Evolutionary conservation across 2,797 vertebrate species (phyloP).

Genomic region (Anguilla megastoma): DNA sequence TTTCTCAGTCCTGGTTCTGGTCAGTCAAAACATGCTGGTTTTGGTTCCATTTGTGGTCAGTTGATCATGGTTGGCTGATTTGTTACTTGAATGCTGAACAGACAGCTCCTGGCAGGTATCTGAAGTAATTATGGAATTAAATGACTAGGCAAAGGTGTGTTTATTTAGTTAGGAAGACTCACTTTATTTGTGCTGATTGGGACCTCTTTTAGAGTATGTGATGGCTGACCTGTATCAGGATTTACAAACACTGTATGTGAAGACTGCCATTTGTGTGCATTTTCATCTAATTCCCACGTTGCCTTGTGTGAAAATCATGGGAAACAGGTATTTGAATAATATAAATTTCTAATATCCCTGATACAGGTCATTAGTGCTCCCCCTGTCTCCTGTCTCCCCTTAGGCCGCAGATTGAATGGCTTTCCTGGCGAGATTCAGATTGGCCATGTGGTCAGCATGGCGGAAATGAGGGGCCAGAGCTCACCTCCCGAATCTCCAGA

Average conservation of each 20-base stretch:
- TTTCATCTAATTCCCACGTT: background rate
- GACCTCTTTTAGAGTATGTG: background rate
- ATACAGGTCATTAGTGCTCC: background rate
- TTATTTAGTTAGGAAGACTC: background rate
- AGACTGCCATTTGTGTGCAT: background rate
- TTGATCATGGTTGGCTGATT: background rate
- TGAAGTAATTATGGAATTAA: background rate
- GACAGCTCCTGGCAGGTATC: background rate
- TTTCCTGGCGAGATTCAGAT: conserved; percentile 14
- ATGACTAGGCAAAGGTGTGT: conserved; percentile 6
- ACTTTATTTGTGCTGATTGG: background rate
- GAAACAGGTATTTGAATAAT: background rate
- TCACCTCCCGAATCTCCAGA: conserved; percentile 50
- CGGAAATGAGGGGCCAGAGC: conserved; percentile 35
- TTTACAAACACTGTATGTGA: background rate
- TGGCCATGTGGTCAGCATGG: conserved; percentile 11
- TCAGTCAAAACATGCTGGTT: background rate
- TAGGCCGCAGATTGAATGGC: conserved; percentile 34
- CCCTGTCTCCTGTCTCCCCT: background rate
- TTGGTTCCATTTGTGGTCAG: background rate
- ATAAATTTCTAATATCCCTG: background rate
- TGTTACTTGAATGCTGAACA: background rate
- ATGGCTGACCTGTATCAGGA: background rate
- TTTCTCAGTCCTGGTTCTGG: background rate
- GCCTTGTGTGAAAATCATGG: background rate